A percentile compares a stretch with the other conserved stretches of the same genome.
These are phyloP conservation scores for Drosophila simulans DNA, from an alignment of 1,140 invertebrate genomes.

Conservation along the genomic window DNA sequence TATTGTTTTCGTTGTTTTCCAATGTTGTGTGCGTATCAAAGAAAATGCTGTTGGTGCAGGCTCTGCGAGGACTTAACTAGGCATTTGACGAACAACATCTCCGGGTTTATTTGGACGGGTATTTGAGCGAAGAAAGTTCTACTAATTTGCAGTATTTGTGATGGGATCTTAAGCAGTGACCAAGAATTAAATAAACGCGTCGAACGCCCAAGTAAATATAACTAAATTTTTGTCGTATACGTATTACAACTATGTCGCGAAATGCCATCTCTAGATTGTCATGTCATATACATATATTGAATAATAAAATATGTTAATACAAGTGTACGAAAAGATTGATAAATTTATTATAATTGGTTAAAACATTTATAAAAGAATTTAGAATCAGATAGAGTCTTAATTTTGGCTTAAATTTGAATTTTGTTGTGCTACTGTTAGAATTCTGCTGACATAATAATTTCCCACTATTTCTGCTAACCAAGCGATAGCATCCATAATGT, in stretches of 20 bases:
- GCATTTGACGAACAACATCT: constrained; percentile 31
- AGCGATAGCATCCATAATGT: not conserved
- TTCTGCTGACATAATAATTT: constrained; percentile 7
- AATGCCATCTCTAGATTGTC: too few species aligned
- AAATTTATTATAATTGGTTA: too few species aligned
- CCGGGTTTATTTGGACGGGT: constrained; percentile 23
- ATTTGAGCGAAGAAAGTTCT: not conserved
- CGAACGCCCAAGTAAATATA: too few species aligned
- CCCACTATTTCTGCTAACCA: constrained; percentile 46
- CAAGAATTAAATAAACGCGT: too few species aligned
- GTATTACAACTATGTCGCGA: too few species aligned
- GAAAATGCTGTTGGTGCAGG: constrained; percentile 57
- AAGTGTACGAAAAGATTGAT: too few species aligned
- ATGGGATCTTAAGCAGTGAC: not conserved
- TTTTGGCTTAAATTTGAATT: not conserved
- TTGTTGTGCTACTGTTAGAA: not conserved
- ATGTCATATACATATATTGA: too few species aligned
- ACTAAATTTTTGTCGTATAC: too few species aligned
- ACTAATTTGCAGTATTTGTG: constrained; percentile 3
- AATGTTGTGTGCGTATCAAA: constrained; percentile 49
- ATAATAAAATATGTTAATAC: too few species aligned
- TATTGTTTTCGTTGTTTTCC: constrained; percentile 44
- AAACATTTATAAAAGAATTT: too few species aligned
- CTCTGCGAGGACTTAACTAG: constrained; percentile 32
- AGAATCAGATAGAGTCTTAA: too few species aligned